A percentile compares a stretch with the other conserved stretches of the same genome.
Conservation (phyloP, 1,140 invertebrate genomes). For the Ericerus pela region DNA sequence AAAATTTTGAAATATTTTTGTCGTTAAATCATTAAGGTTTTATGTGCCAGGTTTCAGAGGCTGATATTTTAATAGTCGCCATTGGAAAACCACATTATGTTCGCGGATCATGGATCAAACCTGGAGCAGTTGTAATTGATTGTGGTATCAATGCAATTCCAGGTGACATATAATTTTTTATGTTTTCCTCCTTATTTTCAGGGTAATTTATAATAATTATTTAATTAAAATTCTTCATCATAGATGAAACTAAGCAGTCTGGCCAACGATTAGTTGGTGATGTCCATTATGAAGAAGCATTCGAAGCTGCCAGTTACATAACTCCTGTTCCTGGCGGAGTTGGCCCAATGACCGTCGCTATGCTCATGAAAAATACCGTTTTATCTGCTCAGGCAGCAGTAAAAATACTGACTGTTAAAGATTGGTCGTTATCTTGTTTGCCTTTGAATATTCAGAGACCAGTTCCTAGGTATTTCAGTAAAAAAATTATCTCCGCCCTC, state of each 20-base stretch:
- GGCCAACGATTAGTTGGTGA: conserved; percentile 85
- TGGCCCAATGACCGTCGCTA: conserved; percentile 96
- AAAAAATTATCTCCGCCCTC: too few species aligned
- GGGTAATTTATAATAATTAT: not conserved
- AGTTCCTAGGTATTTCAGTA: conserved; percentile 63
- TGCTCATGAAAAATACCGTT: conserved; percentile 93
- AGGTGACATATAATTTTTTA: conserved; percentile 41
- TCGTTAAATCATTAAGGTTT: conserved; percentile 25
- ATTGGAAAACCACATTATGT: conserved; percentile 87
- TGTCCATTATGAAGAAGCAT: conserved; percentile 72
- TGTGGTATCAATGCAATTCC: conserved; percentile 93
- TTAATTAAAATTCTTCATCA: conserved; percentile 15
- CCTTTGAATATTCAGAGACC: conserved; percentile 43
- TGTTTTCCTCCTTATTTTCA: not conserved
- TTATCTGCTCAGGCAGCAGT: conserved; percentile 53
- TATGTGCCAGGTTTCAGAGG: conserved; percentile 40
- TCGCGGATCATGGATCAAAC: conserved; percentile 92
- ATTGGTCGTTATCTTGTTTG: conserved; percentile 50
- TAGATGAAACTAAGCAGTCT: conserved; percentile 68
- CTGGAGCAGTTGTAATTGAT: conserved; percentile 97
- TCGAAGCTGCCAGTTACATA: conserved; percentile 66
- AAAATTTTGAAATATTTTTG: conserved; percentile 10
- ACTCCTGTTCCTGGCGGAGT: conserved; percentile 97
- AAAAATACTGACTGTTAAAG: conserved; percentile 35
- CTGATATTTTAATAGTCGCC: conserved; percentile 92